Percentiles rank a stretch among this genome's conserved stretches.
Evolutionary conservation across 2,113 vertebrate species (phyloP).

Genomic region (Pogonocichla stellata): DNA sequence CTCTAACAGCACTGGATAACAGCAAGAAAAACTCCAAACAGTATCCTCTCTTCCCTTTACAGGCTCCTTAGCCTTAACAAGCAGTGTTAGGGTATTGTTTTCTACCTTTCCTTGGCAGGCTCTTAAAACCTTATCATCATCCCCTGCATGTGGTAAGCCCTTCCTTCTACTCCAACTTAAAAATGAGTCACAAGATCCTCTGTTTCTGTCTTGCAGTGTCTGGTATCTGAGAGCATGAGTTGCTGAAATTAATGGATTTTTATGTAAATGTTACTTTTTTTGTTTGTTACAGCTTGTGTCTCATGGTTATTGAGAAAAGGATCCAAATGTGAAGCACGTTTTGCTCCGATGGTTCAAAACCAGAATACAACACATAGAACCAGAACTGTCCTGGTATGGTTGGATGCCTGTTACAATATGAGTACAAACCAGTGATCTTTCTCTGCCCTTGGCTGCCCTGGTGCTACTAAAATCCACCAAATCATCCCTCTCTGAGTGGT

Average conservation of each 20-base stretch:
- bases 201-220: background rate
- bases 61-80: background rate
- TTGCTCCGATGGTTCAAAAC: background rate
- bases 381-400: background rate
- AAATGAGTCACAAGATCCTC: background rate
- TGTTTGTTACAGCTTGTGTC: background rate
- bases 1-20: background rate
- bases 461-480: background rate
- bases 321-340: background rate
- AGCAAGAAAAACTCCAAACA: background rate
- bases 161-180: background rate
- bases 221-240: background rate
- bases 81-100: background rate
- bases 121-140: background rate
- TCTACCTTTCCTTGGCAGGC: background rate
- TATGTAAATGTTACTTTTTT: background rate
- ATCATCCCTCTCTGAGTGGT: background rate
- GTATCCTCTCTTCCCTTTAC: background rate
- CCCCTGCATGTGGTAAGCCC: background rate
- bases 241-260: background rate
- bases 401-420: fast-evolving
- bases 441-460: background rate
- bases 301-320: background rate
- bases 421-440: background rate
- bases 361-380: background rate